Evolutionary conservation across 2,797 vertebrate species (phyloP).

Genomic region (Eupleurogrammus muticus): DNA sequence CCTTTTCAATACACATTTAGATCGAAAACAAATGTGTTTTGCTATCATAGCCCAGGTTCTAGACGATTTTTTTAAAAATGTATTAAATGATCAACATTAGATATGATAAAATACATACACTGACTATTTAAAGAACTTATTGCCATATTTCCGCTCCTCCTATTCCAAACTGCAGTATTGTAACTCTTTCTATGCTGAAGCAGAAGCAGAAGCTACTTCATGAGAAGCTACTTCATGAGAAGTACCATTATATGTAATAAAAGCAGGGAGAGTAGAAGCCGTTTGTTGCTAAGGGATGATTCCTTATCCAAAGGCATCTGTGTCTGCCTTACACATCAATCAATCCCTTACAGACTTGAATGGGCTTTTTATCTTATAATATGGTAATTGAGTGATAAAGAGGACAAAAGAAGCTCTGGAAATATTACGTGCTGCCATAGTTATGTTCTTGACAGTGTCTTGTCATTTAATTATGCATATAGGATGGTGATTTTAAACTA

Average conservation of each 20-base stretch:
- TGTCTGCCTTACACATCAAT: conserved; percentile 51
- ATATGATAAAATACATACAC: neutral
- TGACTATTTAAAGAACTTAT: neutral
- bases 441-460: neutral
- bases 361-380: conserved; percentile 39
- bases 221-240: conserved; percentile 65
- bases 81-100: neutral
- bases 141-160: neutral
- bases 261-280: conserved; percentile 21
- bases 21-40: conserved; percentile 13
- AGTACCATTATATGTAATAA: too few species aligned
- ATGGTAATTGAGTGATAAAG: conserved; percentile 28
- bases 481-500: neutral
- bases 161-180: neutral
- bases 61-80: too few species aligned
- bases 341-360: conserved; percentile 45
- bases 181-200: conserved; percentile 3
- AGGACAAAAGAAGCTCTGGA: conserved; percentile 4
- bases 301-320: conserved; percentile 43
- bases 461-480: neutral
- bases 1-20: conserved; percentile 25
- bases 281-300: conserved; percentile 81
- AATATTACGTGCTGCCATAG: conserved; percentile 13
- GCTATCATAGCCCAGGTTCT: neutral
- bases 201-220: conserved; percentile 45